A percentile compares a stretch with the other conserved stretches of the same genome.
phyloP scores from a whole-genome alignment of 2,113 vertebrate species.

The Centropus bengalensis region DNA sequence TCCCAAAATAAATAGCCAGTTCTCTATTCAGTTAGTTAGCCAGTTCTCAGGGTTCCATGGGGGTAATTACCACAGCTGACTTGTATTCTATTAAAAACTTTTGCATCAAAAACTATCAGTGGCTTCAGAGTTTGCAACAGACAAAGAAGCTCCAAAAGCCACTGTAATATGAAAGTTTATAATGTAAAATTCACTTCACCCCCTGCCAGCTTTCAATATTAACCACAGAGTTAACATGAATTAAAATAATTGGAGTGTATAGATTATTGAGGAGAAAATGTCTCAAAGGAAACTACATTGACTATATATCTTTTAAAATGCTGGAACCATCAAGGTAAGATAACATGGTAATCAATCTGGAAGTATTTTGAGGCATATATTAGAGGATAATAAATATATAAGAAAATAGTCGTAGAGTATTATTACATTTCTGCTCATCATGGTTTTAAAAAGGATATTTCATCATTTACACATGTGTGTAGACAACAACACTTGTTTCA shows the following conservation, averaged over 20 bases:
- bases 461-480: not conserved
- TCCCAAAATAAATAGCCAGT: slow-evolving; percentile 16
- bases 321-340: not conserved
- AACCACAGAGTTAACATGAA: not conserved
- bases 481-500: slow-evolving; percentile 1
- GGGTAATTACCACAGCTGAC: slow-evolving; percentile 13
- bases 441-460: not conserved
- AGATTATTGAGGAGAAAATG: not conserved
- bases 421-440: not conserved
- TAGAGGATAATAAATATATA: not conserved
- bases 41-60: not conserved
- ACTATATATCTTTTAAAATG: not conserved
- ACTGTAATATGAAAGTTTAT: not conserved
- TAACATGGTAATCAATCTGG: not conserved
- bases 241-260: not conserved
- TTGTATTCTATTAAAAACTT: slow-evolving; percentile 3
- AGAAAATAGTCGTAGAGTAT: not conserved
- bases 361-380: not conserved
- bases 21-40: too few relatives aligned
- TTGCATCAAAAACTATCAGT: not conserved
- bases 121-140: not conserved
- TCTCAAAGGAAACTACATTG: not conserved
- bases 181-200: not conserved
- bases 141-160: not conserved
- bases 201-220: not conserved